Evolutionary conservation across 2,797 vertebrate species (phyloP).

Genomic region (Aselliscus stoliczkanus): DNA sequence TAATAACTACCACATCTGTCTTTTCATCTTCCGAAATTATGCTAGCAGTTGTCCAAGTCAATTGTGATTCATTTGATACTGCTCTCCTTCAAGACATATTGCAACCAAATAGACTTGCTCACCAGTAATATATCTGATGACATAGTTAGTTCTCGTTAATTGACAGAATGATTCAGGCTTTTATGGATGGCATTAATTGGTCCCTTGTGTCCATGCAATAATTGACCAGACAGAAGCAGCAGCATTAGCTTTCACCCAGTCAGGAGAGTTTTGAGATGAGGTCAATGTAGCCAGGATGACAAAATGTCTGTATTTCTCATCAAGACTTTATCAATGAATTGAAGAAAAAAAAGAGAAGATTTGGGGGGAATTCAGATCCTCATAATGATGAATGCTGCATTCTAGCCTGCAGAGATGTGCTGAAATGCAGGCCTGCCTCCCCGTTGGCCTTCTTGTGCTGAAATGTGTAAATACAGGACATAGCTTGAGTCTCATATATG

Average conservation of each 20-base stretch:
- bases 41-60: slow-evolving; percentile 92
- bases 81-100: slow-evolving; percentile 91
- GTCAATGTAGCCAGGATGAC: slow-evolving; percentile 86
- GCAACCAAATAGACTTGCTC: slow-evolving; percentile 91
- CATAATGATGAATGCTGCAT: slow-evolving; percentile 71
- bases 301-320: slow-evolving; percentile 91
- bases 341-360: slow-evolving; percentile 33
- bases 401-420: background rate
- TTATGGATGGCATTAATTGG: slow-evolving; percentile 96
- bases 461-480: background rate
- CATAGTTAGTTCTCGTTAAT: slow-evolving; percentile 97
- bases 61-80: slow-evolving; percentile 90
- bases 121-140: slow-evolving; percentile 96
- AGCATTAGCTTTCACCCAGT: slow-evolving; percentile 85
- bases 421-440: background rate
- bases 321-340: slow-evolving; percentile 82
- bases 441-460: background rate
- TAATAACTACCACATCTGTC: slow-evolving; percentile 93
- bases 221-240: slow-evolving; percentile 87
- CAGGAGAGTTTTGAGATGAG: slow-evolving; percentile 84
- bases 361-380: slow-evolving; percentile 69
- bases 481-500: background rate
- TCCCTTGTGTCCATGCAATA: slow-evolving; percentile 91
- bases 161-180: slow-evolving; percentile 98
- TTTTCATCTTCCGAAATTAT: slow-evolving; percentile 95